A percentile compares a stretch with the other conserved stretches of the same genome.
These are phyloP conservation scores for Anoplopoma fimbria DNA, from an alignment of 2,113 vertebrate genomes.

Conservation along the genomic window DNA sequence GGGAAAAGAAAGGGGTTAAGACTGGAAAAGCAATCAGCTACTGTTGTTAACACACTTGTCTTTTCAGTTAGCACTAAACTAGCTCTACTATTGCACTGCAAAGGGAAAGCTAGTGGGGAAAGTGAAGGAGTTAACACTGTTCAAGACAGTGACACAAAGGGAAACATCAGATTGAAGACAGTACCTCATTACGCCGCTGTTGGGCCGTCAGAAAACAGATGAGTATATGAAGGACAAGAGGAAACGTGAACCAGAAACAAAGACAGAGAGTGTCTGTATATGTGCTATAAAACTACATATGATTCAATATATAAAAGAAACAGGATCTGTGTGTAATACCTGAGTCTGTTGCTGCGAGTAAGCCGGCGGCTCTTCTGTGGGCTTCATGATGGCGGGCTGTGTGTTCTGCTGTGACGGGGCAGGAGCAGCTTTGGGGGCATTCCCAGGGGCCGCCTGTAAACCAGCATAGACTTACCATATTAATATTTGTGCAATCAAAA, in stretches of 20 bases:
- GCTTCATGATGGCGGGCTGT: slow-evolving; percentile 99
- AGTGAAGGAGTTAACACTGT: slow-evolving; percentile 12
- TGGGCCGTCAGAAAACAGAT: slow-evolving; percentile 50
- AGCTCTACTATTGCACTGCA: neutral
- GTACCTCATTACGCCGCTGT: slow-evolving; percentile 63
- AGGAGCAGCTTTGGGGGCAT: slow-evolving; percentile 88
- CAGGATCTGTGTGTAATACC: slow-evolving; percentile 63
- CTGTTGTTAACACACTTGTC: slow-evolving; percentile 25
- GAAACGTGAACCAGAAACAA: slow-evolving; percentile 45
- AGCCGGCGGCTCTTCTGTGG: slow-evolving; percentile 94
- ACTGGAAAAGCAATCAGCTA: slow-evolving; percentile 24
- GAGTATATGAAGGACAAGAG: slow-evolving; percentile 35
- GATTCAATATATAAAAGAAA: neutral
- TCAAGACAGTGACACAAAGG: slow-evolving; percentile 7
- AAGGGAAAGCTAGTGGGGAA: slow-evolving; percentile 18
- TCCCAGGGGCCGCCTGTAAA: slow-evolving; percentile 89
- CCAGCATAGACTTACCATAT: slow-evolving; percentile 23
- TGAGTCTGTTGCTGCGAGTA: slow-evolving; percentile 89
- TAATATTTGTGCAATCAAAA: slow-evolving; percentile 31
- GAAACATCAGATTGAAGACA: slow-evolving; percentile 37
- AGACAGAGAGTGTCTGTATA: neutral
- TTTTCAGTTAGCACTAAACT: slow-evolving; percentile 24
- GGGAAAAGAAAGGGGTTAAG: neutral
- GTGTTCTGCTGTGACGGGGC: slow-evolving; percentile 89
- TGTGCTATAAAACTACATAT: slow-evolving; percentile 1